Percentiles rank a stretch among this genome's conserved stretches.
Evolutionary conservation across 2,888 invertebrate genomes (phyloP).

Genomic region (Nymphalis polychloros): DNA sequence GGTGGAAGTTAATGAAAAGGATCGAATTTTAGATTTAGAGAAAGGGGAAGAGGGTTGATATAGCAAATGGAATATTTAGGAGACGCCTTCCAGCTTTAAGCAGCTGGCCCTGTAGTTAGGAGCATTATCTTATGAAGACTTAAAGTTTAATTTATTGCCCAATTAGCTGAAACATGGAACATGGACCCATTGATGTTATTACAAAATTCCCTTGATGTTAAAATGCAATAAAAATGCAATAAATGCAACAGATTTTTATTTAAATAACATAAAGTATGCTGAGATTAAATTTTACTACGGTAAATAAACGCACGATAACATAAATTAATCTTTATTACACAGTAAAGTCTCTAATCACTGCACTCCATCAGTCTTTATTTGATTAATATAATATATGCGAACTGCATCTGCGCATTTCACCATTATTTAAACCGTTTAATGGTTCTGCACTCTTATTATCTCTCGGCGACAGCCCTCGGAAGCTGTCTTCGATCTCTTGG

Average conservation of each 20-base stretch:
- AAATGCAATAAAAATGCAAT: slow-evolving; percentile 23
- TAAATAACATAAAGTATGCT: slow-evolving; percentile 21
- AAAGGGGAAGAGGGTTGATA: slow-evolving; percentile 69
- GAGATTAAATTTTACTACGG: slow-evolving; percentile 27
- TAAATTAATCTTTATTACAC: slow-evolving; percentile 17
- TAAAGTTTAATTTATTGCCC: slow-evolving; percentile 13
- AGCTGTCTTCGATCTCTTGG: slow-evolving; percentile 84
- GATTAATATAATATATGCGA: slow-evolving; percentile 66
- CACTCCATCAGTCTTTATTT: slow-evolving; percentile 11
- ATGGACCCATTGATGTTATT: slow-evolving; percentile 1
- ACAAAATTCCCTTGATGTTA: slow-evolving; percentile 10
- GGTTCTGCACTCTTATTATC: slow-evolving; percentile 58
- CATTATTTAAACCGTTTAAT: slow-evolving; percentile 50
- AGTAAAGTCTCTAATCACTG: slow-evolving; percentile 21
- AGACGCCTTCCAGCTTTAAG: slow-evolving; percentile 56
- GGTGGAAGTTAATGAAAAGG: slow-evolving; percentile 51
- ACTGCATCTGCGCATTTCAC: slow-evolving; percentile 62
- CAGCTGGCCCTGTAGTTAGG: slow-evolving; percentile 53
- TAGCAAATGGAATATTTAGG: slow-evolving; percentile 43
- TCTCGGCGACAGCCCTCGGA: slow-evolving; percentile 57
- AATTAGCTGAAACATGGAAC: not conserved
- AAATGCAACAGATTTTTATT: slow-evolving; percentile 29
- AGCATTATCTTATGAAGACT: slow-evolving; percentile 32
- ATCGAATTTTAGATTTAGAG: slow-evolving; percentile 66
- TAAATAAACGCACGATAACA: slow-evolving; percentile 9